A percentile compares a stretch with the other conserved stretches of the same genome.
Conservation (phyloP, 2,888 invertebrate species). For the Dynastes tityus region DNA sequence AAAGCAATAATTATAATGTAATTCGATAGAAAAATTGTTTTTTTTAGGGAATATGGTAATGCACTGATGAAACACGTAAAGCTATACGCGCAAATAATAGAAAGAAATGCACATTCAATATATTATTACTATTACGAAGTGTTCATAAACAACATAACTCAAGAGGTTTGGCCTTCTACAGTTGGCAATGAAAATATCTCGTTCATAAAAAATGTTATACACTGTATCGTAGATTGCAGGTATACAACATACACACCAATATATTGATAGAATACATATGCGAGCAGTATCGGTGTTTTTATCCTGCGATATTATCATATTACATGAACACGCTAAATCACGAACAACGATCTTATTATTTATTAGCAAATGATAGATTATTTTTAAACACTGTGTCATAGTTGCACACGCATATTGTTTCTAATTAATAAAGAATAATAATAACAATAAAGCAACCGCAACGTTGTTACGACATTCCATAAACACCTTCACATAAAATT, state of each 20-base stretch:
- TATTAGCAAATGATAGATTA: slow-evolving; percentile 52
- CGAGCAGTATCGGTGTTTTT: slow-evolving; percentile 16
- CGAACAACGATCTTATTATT: slow-evolving; percentile 51
- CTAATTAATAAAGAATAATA: slow-evolving; percentile 32
- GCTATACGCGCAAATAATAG: background rate
- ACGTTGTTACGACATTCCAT: slow-evolving; percentile 10
- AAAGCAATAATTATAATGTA: no score
- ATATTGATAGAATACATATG: background rate
- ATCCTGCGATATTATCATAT: slow-evolving; percentile 44
- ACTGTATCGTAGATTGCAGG: background rate
- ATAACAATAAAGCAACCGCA: slow-evolving; percentile 2
- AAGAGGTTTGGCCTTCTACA: slow-evolving; percentile 58
- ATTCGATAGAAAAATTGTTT: no score
- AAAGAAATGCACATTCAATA: slow-evolving; percentile 45
- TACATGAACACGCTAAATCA: slow-evolving; percentile 46
- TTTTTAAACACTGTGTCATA: slow-evolving; percentile 47
- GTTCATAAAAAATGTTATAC: slow-evolving; percentile 54
- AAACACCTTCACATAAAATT: slow-evolving; percentile 10
- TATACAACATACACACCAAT: background rate
- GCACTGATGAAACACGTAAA: background rate
- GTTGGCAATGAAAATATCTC: slow-evolving; percentile 57
- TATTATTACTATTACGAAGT: slow-evolving; percentile 29
- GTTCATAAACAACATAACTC: slow-evolving; percentile 48
- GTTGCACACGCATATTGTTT: slow-evolving; percentile 29
- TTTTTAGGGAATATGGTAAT: no score